Evolutionary conservation across 2,113 vertebrate species (phyloP).

Genomic region (rat (Rattus norvegicus)): DNA sequence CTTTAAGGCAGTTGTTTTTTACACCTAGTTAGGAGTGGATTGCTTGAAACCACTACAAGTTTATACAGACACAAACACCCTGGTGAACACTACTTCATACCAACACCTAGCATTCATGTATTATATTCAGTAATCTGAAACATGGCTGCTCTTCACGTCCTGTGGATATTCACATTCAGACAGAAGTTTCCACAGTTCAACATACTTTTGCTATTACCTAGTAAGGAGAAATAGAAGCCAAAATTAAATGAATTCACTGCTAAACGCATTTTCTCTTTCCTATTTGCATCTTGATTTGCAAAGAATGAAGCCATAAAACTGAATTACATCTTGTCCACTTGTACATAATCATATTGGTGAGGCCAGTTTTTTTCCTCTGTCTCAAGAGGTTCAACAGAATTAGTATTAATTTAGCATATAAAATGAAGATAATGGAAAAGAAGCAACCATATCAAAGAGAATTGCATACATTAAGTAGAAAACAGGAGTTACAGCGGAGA

Average conservation of each 20-base stretch:
- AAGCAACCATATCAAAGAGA: background rate
- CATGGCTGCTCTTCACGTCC: background rate
- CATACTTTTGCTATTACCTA: background rate
- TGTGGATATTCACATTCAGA: background rate
- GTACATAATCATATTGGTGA: constrained; percentile 16
- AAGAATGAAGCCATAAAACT: background rate
- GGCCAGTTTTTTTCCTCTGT: background rate
- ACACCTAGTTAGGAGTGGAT: no score
- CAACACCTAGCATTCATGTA: background rate
- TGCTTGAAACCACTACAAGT: background rate
- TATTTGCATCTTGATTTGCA: constrained; percentile 28
- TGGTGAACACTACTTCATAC: background rate
- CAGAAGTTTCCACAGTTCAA: background rate
- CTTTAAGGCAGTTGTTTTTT: background rate
- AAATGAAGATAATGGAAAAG: constrained; percentile 39
- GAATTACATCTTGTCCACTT: background rate
- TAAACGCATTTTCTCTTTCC: background rate
- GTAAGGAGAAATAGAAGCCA: background rate
- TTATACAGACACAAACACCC: background rate
- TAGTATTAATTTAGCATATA: constrained; percentile 44
- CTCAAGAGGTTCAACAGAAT: background rate
- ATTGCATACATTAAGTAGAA: background rate
- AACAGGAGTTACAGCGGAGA: background rate
- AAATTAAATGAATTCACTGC: background rate
- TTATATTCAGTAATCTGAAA: background rate